Base-by-base conservation (phyloP, 2,797 vertebrate genomes). In the Netta rufina region DNA sequence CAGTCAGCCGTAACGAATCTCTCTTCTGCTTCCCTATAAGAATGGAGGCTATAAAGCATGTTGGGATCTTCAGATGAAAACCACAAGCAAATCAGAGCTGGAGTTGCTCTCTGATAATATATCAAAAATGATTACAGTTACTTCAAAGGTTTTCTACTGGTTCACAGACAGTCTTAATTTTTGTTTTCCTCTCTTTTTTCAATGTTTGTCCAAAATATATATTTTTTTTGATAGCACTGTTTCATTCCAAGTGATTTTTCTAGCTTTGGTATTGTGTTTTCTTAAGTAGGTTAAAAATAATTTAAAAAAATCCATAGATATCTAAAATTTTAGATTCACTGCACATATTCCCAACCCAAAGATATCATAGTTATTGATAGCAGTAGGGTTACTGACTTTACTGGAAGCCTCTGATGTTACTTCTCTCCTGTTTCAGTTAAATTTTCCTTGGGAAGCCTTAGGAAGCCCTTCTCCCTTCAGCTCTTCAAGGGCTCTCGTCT, bases 51-150 rank as follows among this genome's bases (percentile, higher is more conserved):
- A 33, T 82, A 95, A 94, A 95, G 77, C 81, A 80, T 13, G 9
- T 78, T 92, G 86, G 81, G 69, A 93, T 82, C 28, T 65, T 51
- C 81, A 95, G 84, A 90, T 83, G 89, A 94, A 95, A 95, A 94
- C 58, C 77, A 65, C 38, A 8, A 74, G 25, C 81, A 90, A 89
- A 90, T 95, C 86, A 96, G 92, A 96, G 86, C 36, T 87, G 86
- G 93, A 80, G 89, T 92, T 87, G 25, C 70, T 74, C 53, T 87
- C 90, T 85, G 90, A 95, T 95, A 89, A 77, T 80, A 83, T 81
- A 93, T 90, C 75, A 90, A 69, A 65, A 94, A 88, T 71, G 12
- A 95, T 89, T 92, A 93, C 33, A 93, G 81, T 77, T 71, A 89
- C 88, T 90, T 95, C 90, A 96, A 95, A 96, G 65, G 38, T 54